phyloP scores from a whole-genome alignment of 2,888 invertebrate species.

The Sarcophaga subvicina region DNA sequence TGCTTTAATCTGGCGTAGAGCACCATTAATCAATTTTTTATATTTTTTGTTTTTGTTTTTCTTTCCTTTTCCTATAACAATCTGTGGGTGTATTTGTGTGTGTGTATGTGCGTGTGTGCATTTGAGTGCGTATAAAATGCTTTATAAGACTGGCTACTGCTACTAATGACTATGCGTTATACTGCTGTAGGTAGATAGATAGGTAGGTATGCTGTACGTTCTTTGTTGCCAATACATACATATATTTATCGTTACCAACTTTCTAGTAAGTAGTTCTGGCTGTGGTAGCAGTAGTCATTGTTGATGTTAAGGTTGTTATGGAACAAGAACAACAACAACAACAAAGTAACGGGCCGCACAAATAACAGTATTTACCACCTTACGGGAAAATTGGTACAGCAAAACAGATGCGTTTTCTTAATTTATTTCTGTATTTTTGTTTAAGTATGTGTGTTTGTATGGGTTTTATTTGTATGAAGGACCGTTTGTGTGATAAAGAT shows the following conservation, averaged over 20 bases:
- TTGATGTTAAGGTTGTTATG: conserved; percentile 46
- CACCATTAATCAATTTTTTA: conserved; percentile 75
- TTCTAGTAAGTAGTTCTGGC: conserved; percentile 1
- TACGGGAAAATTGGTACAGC: conserved; percentile 63
- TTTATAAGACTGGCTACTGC: conserved; percentile 42
- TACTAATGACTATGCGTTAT: conserved; percentile 32
- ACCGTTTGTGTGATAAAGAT: neutral
- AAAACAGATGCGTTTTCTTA: conserved; percentile 65
- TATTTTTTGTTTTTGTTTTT: conserved; percentile 63
- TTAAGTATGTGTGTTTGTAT: neutral
- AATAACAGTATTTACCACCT: conserved; percentile 63
- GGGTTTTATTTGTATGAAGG: conserved; percentile 13
- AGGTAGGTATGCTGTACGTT: neutral
- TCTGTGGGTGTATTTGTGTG: conserved; percentile 12
- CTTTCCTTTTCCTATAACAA: neutral
- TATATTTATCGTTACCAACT: neutral
- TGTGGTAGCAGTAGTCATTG: conserved; percentile 30
- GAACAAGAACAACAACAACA: conserved; percentile 33
- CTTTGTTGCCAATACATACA: conserved; percentile 8
- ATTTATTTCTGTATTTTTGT: conserved; percentile 37
- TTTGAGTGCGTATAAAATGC: neutral
- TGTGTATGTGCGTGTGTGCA: neutral
- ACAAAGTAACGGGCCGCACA: conserved; percentile 12
- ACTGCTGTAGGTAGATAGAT: too few species aligned
- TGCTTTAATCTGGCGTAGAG: conserved; percentile 73